Evolutionary conservation across 2,888 invertebrate species (phyloP).

Genomic region (Ectemnius continuus): DNA sequence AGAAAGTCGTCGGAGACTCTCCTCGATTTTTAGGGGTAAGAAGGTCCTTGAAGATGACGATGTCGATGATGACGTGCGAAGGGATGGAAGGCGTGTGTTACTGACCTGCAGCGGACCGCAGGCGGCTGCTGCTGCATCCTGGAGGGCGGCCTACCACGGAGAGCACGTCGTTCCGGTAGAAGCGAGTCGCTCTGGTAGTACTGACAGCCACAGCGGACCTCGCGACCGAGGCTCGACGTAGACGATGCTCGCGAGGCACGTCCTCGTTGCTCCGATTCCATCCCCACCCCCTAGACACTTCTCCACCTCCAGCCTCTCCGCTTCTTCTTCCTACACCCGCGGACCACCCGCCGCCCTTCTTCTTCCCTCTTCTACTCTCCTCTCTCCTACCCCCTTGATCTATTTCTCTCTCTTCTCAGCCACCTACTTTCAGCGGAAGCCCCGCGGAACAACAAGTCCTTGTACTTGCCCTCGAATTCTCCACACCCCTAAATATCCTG

Average conservation of each 20-base stretch:
- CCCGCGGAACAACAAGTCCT: too few relatives aligned
- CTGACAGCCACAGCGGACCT: conserved; percentile 92
- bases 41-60: neutral
- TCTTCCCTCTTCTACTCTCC: too few relatives aligned
- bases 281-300: conserved; percentile 80
- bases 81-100: conserved; percentile 20
- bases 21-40: conserved; percentile 6
- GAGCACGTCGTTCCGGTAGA: conserved; percentile 87
- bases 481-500: too few relatives aligned
- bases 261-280: conserved; percentile 85
- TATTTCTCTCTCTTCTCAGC: too few relatives aligned
- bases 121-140: conserved; percentile 79
- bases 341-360: too few relatives aligned
- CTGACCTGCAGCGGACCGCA: conserved; percentile 69
- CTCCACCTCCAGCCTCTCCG: conserved; percentile 79
- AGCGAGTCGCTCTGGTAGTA: conserved; percentile 90
- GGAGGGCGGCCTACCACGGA: conserved; percentile 84
- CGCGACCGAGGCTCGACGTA: conserved; percentile 82
- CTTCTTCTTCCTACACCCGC: conserved; percentile 21
- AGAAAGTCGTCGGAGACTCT: conserved; percentile 5
- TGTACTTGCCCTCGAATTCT: too few relatives aligned
- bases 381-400: too few relatives aligned
- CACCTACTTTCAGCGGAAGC: too few relatives aligned
- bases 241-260: conserved; percentile 84
- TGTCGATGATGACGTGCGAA: neutral